Conservation (phyloP, 2,113 vertebrate species). For the Piprites chloris region DNA sequence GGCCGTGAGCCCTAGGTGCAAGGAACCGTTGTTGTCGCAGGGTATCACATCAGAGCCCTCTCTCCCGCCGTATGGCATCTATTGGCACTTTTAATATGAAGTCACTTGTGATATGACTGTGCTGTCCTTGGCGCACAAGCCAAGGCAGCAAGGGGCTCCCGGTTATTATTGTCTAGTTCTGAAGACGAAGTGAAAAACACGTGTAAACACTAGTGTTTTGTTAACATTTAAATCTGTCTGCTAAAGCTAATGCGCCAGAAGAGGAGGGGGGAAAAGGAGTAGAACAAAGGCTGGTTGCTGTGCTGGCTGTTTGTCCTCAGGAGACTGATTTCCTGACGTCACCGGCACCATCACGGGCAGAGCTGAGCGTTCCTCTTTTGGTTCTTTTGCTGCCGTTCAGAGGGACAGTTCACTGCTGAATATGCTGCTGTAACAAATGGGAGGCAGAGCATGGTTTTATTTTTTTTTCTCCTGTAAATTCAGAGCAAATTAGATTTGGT, state of each 20-base stretch:
- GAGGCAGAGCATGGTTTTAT: background rate
- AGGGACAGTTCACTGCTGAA: background rate
- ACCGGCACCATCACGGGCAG: background rate
- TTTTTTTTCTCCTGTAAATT: background rate
- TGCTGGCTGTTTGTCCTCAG: slow-evolving; percentile 19
- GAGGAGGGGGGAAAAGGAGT: background rate
- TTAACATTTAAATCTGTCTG: slow-evolving; percentile 4
- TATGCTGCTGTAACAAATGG: background rate
- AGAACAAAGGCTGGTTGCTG: slow-evolving; percentile 35
- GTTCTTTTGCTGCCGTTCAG: background rate
- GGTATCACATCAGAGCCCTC: background rate
- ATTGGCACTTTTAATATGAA: background rate
- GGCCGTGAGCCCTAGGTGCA: background rate
- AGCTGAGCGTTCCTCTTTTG: background rate
- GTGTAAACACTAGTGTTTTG: background rate
- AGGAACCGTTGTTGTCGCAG: background rate
- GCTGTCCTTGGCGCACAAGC: background rate
- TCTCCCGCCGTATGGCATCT: fast-evolving
- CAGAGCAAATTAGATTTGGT: slow-evolving; percentile 48
- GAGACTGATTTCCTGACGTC: slow-evolving; percentile 22
- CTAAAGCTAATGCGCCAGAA: background rate
- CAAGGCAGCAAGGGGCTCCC: background rate
- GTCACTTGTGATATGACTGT: background rate
- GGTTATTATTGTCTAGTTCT: background rate
- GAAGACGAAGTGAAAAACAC: background rate